Evolutionary conservation across 2,888 invertebrate genomes (phyloP).

Genomic region (Aleiodes leptofemur): DNA sequence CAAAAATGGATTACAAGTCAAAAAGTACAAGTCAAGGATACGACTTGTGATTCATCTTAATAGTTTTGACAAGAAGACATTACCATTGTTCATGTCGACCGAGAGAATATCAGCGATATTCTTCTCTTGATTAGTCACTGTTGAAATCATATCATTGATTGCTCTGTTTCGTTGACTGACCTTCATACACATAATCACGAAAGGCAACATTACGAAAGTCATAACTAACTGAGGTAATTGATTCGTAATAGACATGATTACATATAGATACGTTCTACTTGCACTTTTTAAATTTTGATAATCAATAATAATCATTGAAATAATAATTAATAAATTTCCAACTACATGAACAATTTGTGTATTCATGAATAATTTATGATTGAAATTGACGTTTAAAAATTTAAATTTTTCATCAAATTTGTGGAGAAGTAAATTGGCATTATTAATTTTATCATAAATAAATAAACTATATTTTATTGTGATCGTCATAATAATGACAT

Average conservation of each 20-base stretch:
- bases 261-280: conserved; percentile 30
- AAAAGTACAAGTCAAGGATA: conserved; percentile 22
- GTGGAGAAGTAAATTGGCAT: conserved; percentile 35
- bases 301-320: conserved; percentile 50
- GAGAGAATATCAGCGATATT: conserved; percentile 44
- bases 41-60: conserved; percentile 20
- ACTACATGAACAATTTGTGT: conserved; percentile 39
- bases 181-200: conserved; percentile 45
- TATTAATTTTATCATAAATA: conserved; percentile 23
- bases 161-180: conserved; percentile 50
- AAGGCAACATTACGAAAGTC: conserved; percentile 47
- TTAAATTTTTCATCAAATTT: conserved; percentile 51
- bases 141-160: conserved; percentile 49
- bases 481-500: conserved; percentile 43
- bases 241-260: conserved; percentile 49
- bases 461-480: conserved; percentile 42
- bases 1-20: conserved; percentile 14
- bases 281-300: conserved; percentile 49
- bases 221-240: conserved; percentile 52
- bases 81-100: conserved; percentile 50
- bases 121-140: conserved; percentile 40
- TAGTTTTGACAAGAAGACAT: conserved; percentile 14
- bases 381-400: conserved; percentile 46
- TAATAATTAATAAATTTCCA: conserved; percentile 46
- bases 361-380: conserved; percentile 45